Percentiles rank a stretch among this genome's conserved stretches.
These are phyloP conservation scores for Acinonyx jubatus DNA, from an alignment of 2,113 vertebrate species.

Conservation along the genomic window DNA sequence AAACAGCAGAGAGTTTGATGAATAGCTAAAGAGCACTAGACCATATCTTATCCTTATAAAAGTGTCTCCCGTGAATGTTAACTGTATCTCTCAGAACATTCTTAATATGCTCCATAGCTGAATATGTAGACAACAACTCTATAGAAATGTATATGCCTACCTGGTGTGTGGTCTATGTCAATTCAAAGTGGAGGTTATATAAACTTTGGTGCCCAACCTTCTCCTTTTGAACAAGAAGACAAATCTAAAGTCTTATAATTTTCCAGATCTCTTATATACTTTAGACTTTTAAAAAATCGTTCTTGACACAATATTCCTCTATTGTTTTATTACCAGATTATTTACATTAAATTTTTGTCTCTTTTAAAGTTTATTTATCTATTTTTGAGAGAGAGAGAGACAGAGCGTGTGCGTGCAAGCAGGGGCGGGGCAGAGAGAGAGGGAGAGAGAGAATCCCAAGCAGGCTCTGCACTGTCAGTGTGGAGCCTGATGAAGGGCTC, in stretches of 20 bases:
- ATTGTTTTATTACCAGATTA: slow-evolving; percentile 19
- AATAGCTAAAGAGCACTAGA: slow-evolving; percentile 63
- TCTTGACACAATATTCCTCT: slow-evolving; percentile 43
- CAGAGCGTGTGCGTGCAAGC: too few species aligned
- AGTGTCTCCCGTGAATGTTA: slow-evolving; percentile 64
- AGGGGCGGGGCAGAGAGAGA: too few species aligned
- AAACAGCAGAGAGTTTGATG: slow-evolving; percentile 70
- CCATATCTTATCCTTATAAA: slow-evolving; percentile 78
- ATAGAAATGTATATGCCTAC: slow-evolving; percentile 18
- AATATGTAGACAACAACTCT: not conserved
- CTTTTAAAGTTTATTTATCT: not conserved
- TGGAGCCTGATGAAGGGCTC: too few species aligned
- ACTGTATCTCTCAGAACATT: slow-evolving; percentile 45
- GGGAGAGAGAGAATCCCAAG: too few species aligned
- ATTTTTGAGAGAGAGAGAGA: too few species aligned
- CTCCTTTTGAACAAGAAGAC: slow-evolving; percentile 35
- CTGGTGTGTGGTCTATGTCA: slow-evolving; percentile 62
- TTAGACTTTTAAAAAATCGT: not conserved
- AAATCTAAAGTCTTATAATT: slow-evolving; percentile 53
- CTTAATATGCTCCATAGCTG: not conserved
- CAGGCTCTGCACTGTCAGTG: too few species aligned
- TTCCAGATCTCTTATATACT: slow-evolving; percentile 16
- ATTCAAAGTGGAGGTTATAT: slow-evolving; percentile 9
- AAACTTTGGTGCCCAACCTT: slow-evolving; percentile 46
- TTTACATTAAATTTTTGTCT: slow-evolving; percentile 30